A percentile compares a stretch with the other conserved stretches of the same genome.
Conservation (phyloP, 2,888 invertebrate species). For the Elgonia sp. region DNA sequence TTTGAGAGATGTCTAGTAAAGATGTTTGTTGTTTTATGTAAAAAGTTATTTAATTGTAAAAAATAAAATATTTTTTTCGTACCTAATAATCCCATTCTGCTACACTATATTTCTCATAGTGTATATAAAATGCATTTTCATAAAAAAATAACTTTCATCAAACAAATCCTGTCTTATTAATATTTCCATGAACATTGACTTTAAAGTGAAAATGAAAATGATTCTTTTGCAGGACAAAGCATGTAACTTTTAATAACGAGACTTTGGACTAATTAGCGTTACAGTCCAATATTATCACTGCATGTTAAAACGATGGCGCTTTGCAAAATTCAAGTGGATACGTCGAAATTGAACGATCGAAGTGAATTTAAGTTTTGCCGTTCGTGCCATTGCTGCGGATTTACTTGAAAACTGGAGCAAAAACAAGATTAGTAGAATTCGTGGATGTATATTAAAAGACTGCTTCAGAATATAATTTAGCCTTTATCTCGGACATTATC, state of each 20-base stretch:
- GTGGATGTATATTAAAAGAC: slow-evolving; percentile 44
- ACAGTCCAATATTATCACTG: background rate
- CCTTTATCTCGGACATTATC: slow-evolving; percentile 42
- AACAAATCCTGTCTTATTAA: background rate
- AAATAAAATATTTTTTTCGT: no score
- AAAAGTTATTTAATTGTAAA: no score
- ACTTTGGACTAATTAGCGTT: background rate
- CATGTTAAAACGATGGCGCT: background rate
- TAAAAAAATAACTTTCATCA: background rate
- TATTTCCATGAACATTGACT: background rate
- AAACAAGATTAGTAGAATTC: slow-evolving; percentile 44
- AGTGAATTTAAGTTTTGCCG: slow-evolving; percentile 51
- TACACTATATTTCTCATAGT: no score
- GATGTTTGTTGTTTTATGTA: no score
- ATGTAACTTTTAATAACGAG: slow-evolving; percentile 8
- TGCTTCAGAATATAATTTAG: slow-evolving; percentile 51
- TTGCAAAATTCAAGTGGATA: slow-evolving; percentile 36
- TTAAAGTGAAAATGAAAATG: slow-evolving; percentile 22
- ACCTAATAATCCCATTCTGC: no score
- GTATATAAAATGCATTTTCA: no score
- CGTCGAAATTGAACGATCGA: slow-evolving; percentile 48
- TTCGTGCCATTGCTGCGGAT: slow-evolving; percentile 44
- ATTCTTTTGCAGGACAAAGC: slow-evolving; percentile 2
- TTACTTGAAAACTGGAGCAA: slow-evolving; percentile 63
- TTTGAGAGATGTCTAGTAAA: no score